Conservation (phyloP, 2,113 vertebrate species). For the Strigops habroptila region DNA sequence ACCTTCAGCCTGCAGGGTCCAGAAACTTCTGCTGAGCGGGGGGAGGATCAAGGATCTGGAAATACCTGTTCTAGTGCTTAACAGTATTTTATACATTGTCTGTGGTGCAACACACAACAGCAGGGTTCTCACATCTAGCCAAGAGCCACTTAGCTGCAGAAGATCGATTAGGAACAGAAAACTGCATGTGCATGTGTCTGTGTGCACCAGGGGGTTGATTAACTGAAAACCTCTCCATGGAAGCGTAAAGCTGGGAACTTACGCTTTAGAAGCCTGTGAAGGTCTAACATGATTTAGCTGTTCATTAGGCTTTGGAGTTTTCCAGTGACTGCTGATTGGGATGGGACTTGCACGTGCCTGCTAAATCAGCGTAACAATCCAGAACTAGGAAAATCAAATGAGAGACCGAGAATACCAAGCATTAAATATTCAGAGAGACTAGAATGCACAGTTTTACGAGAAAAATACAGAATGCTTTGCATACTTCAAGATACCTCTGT, state of each 20-base stretch:
- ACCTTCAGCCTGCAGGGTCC: constrained; percentile 28
- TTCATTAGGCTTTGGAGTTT: constrained; percentile 41
- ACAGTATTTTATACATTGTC: not conserved
- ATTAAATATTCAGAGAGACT: constrained; percentile 45
- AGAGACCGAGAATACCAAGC: constrained; percentile 16
- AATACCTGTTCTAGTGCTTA: constrained; percentile 34
- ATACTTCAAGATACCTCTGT: constrained; percentile 18
- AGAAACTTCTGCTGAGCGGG: constrained; percentile 21
- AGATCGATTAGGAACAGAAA: constrained; percentile 35
- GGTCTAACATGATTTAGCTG: not conserved
- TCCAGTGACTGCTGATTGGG: not conserved
- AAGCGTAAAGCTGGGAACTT: not conserved
- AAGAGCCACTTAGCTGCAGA: constrained; percentile 59
- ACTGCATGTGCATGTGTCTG: not conserved
- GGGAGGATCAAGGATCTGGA: constrained; percentile 35
- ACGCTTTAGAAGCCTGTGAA: not conserved
- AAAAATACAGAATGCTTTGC: constrained; percentile 72
- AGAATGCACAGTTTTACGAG: constrained; percentile 50
- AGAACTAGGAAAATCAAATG: constrained; percentile 3
- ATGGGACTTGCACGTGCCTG: constrained; percentile 38
- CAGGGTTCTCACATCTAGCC: constrained; percentile 42
- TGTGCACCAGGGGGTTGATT: not conserved
- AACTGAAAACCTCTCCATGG: not conserved
- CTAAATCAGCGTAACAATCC: constrained; percentile 16
- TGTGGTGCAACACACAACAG: constrained; percentile 13